Percentiles rank a stretch among this genome's conserved stretches.
Conservation (phyloP, 2,113 vertebrate genomes). For the Hippolais icterina region DNA sequence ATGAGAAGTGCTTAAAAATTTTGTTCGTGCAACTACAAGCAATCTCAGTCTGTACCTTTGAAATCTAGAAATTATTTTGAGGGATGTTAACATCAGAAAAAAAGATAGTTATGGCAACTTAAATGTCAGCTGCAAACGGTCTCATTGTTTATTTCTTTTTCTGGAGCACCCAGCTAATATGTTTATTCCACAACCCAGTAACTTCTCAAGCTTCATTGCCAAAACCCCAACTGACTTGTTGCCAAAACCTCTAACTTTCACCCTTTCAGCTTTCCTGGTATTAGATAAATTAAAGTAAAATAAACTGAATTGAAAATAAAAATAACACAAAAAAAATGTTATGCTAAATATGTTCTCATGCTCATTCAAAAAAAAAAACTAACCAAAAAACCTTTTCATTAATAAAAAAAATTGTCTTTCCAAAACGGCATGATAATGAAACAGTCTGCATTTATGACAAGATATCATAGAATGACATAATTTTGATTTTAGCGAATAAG, state of each 20-base stretch:
- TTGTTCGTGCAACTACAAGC: background rate
- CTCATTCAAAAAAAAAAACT: background rate
- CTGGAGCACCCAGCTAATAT: background rate
- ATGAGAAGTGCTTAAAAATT: background rate
- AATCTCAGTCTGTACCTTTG: background rate
- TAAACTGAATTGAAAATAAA: constrained; percentile 1
- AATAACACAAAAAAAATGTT: background rate
- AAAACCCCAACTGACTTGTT: background rate
- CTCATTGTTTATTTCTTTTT: background rate
- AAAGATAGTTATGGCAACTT: background rate
- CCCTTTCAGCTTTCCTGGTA: background rate
- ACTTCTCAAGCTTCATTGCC: background rate
- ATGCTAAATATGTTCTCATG: background rate
- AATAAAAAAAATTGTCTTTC: background rate
- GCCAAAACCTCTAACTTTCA: constrained; percentile 1
- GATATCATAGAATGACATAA: background rate
- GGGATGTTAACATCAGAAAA: background rate
- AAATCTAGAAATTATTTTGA: background rate
- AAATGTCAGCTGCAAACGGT: background rate
- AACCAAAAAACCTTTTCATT: no score
- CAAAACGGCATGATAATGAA: background rate
- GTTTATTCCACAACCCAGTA: background rate
- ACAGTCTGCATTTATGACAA: background rate
- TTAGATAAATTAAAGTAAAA: constrained; percentile 17
- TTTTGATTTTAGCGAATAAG: background rate